Base-by-base conservation (phyloP, 1,140 invertebrate species). In the Pogonomyrmex barbatus region DNA sequence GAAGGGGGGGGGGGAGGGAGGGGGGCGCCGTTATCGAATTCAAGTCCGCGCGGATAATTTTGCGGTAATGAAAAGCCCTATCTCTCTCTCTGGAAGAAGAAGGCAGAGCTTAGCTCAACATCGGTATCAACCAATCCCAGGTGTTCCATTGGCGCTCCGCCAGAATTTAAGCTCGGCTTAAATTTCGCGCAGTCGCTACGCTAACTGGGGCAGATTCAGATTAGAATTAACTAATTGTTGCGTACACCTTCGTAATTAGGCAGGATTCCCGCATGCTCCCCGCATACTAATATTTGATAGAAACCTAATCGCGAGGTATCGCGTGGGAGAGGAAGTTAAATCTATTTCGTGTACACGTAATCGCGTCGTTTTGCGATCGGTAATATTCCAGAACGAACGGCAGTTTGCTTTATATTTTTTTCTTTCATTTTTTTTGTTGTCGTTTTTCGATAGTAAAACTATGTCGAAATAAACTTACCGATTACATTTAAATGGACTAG, bases 401-500 rank as follows among this genome's bases (percentile, higher is more conserved):
- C 4, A 30, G n/a, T 58, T 52, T 12, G 33, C 47, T 33, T 65
- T 4, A 5, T 5, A 4, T n/a, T 5, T 12, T 6, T 45, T 58
- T 24, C 24, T 4, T 42, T 0, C 6, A 6, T 30, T 52, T 14
- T n/a, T n/a, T 45, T n/a, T n/a, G n/a, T n/a, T 47, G 5, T 24
- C 24, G 9, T 17, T 12, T n/a, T 30, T 2, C 9, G 17, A 71
- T 0, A 24, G 17, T 56, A 24, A 45, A 30, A 30, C 2, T 52
- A 17, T 3, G 14, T 4, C 17, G 30, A 39, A 10, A 30, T 36
- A 67, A 67, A 97, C 97, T 97, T 95, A 98, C 98, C 97, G 89
- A 98, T 97, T 78, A 98, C 97, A 91, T 97, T 97, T 88, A 98
- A 96, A 94, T 98, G 97, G 92, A 98, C 97, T 92, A 97, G 98